A percentile compares a stretch with the other conserved stretches of the same genome.
These are phyloP conservation scores for Corynorhinus townsendii DNA, from an alignment of 2,113 vertebrate species.

Conservation along the genomic window DNA sequence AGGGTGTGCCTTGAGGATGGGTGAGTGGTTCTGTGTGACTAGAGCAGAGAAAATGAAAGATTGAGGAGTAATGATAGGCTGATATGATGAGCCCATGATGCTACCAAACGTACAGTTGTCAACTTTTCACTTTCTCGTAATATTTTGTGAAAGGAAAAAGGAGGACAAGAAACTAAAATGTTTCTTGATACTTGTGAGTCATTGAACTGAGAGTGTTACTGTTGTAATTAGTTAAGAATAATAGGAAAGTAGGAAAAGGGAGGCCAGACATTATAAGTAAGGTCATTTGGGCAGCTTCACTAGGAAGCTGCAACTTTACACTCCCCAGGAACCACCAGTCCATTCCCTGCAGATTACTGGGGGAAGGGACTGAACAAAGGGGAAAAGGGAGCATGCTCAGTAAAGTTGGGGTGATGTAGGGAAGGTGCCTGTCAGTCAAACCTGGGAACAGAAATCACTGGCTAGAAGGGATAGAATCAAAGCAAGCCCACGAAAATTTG, in stretches of 20 bases:
- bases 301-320: background rate
- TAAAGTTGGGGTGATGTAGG: background rate
- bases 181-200: background rate
- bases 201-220: background rate
- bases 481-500: background rate
- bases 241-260: background rate
- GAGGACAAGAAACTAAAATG: background rate
- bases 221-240: background rate
- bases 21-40: background rate
- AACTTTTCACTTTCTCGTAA: background rate
- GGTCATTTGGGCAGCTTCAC: background rate
- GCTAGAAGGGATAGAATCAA: background rate
- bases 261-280: background rate
- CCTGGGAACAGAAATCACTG: background rate
- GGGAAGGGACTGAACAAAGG: background rate
- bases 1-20: background rate
- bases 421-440: background rate
- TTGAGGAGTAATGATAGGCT: background rate
- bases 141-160: background rate
- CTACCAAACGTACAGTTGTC: background rate
- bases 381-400: background rate
- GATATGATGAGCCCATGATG: background rate
- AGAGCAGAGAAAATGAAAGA: background rate
- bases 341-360: background rate
- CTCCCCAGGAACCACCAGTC: background rate